Conservation (phyloP, 2,888 invertebrate genomes). For the Amiota mariae region DNA sequence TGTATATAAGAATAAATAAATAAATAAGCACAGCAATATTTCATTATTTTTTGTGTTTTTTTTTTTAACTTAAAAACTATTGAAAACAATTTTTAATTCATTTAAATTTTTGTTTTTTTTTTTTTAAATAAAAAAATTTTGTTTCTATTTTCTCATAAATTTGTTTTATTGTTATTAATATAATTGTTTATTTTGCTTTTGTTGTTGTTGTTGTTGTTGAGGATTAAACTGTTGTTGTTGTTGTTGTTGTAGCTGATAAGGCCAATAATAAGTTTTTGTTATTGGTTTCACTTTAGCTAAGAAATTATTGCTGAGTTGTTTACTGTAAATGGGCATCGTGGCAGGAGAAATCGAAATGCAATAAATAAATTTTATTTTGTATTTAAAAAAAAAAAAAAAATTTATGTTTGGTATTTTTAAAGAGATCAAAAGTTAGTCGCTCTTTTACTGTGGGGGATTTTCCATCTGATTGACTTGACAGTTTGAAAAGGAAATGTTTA, state of each 20-base stretch:
- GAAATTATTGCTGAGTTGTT: conserved; percentile 46
- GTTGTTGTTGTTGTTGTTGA: conserved; percentile 31
- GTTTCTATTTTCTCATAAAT: conserved; percentile 39
- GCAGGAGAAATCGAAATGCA: background rate
- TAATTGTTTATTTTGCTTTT: conserved; percentile 26
- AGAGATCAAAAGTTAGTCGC: no score
- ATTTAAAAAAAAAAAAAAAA: no score
- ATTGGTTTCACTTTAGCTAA: conserved; percentile 50
- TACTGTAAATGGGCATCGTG: conserved; percentile 24
- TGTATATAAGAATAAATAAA: conserved; percentile 6
- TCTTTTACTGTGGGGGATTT: no score
- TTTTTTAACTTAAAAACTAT: conserved; percentile 21
- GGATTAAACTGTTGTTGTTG: conserved; percentile 36
- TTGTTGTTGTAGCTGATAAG: conserved; percentile 41
- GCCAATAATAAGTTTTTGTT: conserved; percentile 54
- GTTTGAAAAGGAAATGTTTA: no score
- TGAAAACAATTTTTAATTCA: background rate
- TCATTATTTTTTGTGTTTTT: background rate
- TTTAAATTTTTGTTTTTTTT: background rate
- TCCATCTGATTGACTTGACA: no score
- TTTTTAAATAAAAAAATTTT: no score
- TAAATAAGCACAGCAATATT: conserved; percentile 28
- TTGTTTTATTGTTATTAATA: conserved; percentile 33
- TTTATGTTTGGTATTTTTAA: no score
- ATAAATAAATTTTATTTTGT: no score